phyloP scores from a whole-genome alignment of 2,888 invertebrate genomes.

The Galeruca laticollis region DNA sequence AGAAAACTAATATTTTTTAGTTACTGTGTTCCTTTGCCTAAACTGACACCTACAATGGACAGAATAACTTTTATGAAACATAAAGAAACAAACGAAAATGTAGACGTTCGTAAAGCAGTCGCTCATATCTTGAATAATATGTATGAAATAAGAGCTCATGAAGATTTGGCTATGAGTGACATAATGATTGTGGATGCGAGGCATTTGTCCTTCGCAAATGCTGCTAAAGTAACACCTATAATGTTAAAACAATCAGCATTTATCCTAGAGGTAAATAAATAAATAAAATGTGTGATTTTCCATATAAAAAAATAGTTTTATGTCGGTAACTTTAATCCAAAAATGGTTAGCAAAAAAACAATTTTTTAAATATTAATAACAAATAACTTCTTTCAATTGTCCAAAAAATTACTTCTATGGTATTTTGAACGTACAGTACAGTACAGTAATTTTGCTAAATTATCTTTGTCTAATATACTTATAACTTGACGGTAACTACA shows the following conservation, averaged over 20 bases:
- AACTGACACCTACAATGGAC: conserved; percentile 31
- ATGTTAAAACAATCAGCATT: conserved; percentile 37
- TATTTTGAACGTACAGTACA: no score
- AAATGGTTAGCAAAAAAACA: no score
- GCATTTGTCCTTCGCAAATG: conserved; percentile 27
- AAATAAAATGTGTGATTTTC: no score
- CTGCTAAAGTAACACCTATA: conserved; percentile 38
- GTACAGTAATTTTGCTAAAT: no score
- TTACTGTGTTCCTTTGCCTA: conserved; percentile 38
- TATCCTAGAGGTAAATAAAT: conserved; percentile 46
- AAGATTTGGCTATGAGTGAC: conserved; percentile 36
- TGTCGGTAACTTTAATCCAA: no score
- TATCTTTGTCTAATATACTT: no score
- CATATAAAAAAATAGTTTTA: no score
- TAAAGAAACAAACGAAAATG: background rate
- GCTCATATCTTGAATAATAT: conserved; percentile 31
- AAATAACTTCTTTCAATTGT: no score
- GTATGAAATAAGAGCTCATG: conserved; percentile 38
- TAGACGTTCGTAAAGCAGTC: conserved; percentile 12
- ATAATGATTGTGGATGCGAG: conserved; percentile 38
- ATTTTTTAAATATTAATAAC: no score
- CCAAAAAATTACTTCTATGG: no score
- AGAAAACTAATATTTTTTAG: no score
- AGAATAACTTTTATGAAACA: conserved; percentile 26
- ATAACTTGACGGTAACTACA: no score